phyloP scores from a whole-genome alignment of 1,140 invertebrate genomes.

The Cephus cinctus region DNA sequence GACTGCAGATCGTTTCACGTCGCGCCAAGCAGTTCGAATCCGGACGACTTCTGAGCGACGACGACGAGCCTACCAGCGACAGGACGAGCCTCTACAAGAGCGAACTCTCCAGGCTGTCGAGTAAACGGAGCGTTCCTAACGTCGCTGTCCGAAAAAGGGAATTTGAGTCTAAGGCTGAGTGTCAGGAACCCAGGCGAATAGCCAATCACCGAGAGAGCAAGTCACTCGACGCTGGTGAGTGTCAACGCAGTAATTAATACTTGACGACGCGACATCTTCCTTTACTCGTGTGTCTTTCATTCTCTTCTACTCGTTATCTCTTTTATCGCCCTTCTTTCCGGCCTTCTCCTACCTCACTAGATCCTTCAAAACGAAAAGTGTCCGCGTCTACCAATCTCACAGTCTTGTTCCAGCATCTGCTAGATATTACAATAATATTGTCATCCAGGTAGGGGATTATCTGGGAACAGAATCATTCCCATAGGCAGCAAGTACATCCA shows the following conservation, averaged over 20 bases:
- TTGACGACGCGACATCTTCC: no score
- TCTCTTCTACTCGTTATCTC: no score
- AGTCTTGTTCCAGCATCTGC: no score
- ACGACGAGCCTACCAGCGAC: conserved; percentile 59
- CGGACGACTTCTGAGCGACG: conserved; percentile 58
- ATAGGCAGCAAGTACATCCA: conserved; percentile 75
- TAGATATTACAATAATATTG: conserved; percentile 25
- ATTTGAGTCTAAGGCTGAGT: conserved; percentile 65
- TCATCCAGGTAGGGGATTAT: conserved; percentile 54
- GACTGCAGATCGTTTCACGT: conserved; percentile 67
- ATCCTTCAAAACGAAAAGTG: no score
- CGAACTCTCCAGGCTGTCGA: conserved; percentile 69
- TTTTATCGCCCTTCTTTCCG: no score
- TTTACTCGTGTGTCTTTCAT: no score
- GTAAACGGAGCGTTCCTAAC: conserved; percentile 70
- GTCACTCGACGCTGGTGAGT: conserved; percentile 44
- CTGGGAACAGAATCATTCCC: conserved; percentile 73
- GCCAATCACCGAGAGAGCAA: conserved; percentile 39
- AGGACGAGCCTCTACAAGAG: conserved; percentile 70
- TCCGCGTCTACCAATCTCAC: no score
- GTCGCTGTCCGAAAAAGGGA: conserved; percentile 72
- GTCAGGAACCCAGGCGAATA: conserved; percentile 36
- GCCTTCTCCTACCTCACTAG: no score
- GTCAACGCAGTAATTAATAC: conserved; percentile 3
- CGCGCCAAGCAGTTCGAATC: conserved; percentile 74